These are phyloP conservation scores for Cydia strobilella DNA, from an alignment of 1,140 invertebrate species.

Conservation along the genomic window DNA sequence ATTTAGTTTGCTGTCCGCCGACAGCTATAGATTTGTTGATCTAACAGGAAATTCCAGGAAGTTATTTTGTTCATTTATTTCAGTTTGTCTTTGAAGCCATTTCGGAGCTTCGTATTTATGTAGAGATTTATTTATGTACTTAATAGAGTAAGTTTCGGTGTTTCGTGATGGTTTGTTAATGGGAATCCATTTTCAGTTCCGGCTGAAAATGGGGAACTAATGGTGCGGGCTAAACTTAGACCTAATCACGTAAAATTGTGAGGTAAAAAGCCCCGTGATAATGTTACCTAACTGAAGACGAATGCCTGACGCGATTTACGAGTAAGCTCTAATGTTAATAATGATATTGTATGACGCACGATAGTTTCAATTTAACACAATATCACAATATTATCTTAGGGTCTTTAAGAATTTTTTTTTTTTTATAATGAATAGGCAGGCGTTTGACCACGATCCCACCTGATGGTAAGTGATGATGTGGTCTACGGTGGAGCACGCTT, in stretches of 20 bases:
- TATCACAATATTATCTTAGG: too few relatives aligned
- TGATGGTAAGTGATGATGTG: too few relatives aligned
- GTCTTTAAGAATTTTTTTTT: too few relatives aligned
- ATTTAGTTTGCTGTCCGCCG: neutral
- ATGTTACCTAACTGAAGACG: neutral
- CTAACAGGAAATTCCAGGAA: slow-evolving; percentile 3
- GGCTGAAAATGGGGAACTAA: neutral
- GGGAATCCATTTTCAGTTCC: neutral
- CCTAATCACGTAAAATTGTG: neutral
- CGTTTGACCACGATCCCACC: too few relatives aligned
- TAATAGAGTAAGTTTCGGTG: slow-evolving; percentile 6
- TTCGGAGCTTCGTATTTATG: neutral
- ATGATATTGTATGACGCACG: too few relatives aligned
- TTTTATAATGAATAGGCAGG: too few relatives aligned
- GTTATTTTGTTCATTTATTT: neutral
- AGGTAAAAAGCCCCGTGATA: neutral
- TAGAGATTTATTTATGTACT: neutral
- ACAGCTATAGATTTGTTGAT: neutral
- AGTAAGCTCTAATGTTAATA: too few relatives aligned
- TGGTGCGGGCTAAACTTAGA: neutral
- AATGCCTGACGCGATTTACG: too few relatives aligned
- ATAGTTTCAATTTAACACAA: too few relatives aligned
- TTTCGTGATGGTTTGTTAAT: slow-evolving; percentile 4
- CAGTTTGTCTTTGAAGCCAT: slow-evolving; percentile 2
- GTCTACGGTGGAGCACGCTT: too few relatives aligned